These are phyloP conservation scores for Podotricha telesiphe DNA, from an alignment of 2,888 invertebrate species.

Conservation along the genomic window DNA sequence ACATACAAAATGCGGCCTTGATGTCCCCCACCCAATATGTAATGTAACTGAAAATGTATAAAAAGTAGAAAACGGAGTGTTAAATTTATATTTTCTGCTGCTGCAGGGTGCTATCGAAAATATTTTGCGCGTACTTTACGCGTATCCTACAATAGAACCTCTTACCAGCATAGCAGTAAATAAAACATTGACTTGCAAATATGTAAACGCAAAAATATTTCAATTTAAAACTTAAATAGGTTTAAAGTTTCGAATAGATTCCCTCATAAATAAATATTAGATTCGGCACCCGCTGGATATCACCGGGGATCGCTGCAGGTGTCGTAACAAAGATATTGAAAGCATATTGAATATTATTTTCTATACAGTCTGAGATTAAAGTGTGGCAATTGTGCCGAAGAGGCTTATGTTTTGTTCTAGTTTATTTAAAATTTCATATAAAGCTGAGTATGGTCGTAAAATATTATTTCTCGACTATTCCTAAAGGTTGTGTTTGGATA, in stretches of 20 bases:
- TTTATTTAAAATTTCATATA: conserved; percentile 4
- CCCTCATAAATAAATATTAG: conserved; percentile 29
- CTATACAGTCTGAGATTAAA: conserved; percentile 30
- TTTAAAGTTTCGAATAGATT: conserved; percentile 21
- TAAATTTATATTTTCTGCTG: too few species aligned
- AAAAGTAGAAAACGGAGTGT: too few species aligned
- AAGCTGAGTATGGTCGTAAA: neutral
- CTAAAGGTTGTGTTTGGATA: too few species aligned
- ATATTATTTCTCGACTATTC: neutral
- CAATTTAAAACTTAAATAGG: conserved; percentile 23
- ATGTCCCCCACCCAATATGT: too few species aligned
- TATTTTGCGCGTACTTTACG: too few species aligned
- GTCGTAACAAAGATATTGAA: conserved; percentile 26
- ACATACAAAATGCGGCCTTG: too few species aligned
- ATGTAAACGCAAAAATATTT: conserved; percentile 18
- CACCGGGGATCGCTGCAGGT: conserved; percentile 20
- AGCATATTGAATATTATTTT: conserved; percentile 35
- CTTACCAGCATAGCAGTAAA: neutral
- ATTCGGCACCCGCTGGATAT: conserved; percentile 6
- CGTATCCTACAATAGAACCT: too few species aligned
- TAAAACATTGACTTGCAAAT: neutral
- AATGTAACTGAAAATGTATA: too few species aligned
- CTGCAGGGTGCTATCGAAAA: too few species aligned
- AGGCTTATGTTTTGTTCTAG: neutral
- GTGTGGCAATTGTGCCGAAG: conserved; percentile 7